Evolutionary conservation across 2,888 invertebrate genomes (phyloP).

Genomic region (Diarsia mendica): DNA sequence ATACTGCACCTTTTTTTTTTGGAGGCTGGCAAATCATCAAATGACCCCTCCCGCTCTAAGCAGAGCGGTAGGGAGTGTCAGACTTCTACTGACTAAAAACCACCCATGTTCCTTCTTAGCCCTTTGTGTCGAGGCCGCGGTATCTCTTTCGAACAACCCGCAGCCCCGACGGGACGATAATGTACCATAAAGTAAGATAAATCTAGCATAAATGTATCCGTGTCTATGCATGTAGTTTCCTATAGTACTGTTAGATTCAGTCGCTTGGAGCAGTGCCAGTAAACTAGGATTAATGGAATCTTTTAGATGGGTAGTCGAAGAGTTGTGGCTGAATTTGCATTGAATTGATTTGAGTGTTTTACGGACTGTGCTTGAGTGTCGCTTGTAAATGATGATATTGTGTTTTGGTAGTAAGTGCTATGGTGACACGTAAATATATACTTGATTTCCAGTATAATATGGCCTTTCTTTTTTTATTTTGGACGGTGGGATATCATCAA

Average conservation of each 20-base stretch:
- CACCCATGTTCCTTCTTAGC: no score
- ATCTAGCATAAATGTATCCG: slow-evolving; percentile 19
- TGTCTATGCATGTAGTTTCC: slow-evolving; percentile 40
- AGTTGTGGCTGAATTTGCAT: slow-evolving; percentile 30
- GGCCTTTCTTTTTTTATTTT: no score
- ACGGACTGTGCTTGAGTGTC: background rate
- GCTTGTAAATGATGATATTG: background rate
- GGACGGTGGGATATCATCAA: no score
- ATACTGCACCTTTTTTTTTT: no score
- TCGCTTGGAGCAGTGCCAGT: slow-evolving; percentile 50
- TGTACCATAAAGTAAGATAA: slow-evolving; percentile 9
- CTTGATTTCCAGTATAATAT: no score
- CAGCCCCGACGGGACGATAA: background rate
- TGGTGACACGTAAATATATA: no score
- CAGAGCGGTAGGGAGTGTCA: no score
- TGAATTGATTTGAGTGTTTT: slow-evolving; percentile 27
- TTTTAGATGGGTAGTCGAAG: slow-evolving; percentile 34
- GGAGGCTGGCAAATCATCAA: no score
- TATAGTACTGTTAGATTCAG: slow-evolving; percentile 26
- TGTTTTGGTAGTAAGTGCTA: slow-evolving; percentile 4
- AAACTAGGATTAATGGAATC: slow-evolving; percentile 41
- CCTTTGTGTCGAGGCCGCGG: no score
- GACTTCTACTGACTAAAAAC: no score
- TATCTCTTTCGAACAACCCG: no score
- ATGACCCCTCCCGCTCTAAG: no score